phyloP scores from a whole-genome alignment of 2,113 vertebrate genomes.

The Turnix velox region DNA sequence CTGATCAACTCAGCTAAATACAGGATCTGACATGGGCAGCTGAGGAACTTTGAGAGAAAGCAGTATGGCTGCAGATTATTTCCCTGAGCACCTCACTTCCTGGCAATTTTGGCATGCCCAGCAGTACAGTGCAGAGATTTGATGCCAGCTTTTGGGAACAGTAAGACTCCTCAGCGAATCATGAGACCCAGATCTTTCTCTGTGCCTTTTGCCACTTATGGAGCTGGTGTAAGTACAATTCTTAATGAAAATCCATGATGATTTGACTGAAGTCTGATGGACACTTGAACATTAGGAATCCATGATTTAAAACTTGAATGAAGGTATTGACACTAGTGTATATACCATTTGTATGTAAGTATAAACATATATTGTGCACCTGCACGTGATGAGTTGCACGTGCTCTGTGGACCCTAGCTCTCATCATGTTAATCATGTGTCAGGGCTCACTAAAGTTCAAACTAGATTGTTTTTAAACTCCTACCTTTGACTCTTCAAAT shows the following conservation, averaged over 20 bases:
- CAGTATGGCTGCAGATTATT: not conserved
- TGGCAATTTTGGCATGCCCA: not conserved
- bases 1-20: not conserved
- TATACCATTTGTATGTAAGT: not conserved
- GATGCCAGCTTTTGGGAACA: not conserved
- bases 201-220: not conserved
- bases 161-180: not conserved
- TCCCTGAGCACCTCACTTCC: not conserved
- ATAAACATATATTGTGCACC: not conserved
- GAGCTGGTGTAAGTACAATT: rapidly evolving
- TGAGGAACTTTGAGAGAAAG: not conserved
- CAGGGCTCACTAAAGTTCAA: not conserved
- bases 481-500: not conserved
- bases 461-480: not conserved
- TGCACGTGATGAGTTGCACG: not conserved
- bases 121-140: rapidly evolving
- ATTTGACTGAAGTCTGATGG: too few species aligned
- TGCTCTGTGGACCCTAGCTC: not conserved
- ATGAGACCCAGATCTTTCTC: not conserved
- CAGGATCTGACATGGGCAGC: not conserved
- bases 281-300: not conserved
- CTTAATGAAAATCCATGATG: not conserved
- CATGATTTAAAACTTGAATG: not conserved
- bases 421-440: not conserved
- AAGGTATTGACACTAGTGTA: not conserved